These are phyloP conservation scores for Chamaetylas fuelleborni DNA, from an alignment of 2,113 vertebrate species.

Conservation along the genomic window DNA sequence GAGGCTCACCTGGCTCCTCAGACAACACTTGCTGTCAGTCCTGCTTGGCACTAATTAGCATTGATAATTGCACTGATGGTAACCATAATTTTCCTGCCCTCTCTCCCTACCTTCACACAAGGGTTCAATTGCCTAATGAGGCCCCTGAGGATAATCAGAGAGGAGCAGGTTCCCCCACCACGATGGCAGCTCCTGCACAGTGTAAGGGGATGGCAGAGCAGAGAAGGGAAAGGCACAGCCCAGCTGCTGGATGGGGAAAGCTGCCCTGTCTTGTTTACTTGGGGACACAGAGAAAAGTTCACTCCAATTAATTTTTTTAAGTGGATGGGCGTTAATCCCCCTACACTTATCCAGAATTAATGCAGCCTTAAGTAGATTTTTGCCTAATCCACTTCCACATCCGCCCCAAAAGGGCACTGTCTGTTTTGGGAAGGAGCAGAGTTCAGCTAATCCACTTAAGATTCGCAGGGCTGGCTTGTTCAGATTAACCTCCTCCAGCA, in stretches of 20 bases:
- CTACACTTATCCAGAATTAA: constrained; percentile 18
- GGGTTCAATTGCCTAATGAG: constrained; percentile 54
- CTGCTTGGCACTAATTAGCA: constrained; percentile 53
- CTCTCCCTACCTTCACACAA: constrained; percentile 14
- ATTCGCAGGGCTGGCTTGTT: not conserved
- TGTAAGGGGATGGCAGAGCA: fast-evolving
- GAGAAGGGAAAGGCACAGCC: not conserved
- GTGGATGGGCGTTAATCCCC: constrained; percentile 6
- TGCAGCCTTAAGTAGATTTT: not conserved
- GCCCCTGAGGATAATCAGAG: not conserved
- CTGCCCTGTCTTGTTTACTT: not conserved
- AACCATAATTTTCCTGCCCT: constrained; percentile 41
- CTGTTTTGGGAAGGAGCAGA: not conserved
- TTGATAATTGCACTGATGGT: constrained; percentile 39
- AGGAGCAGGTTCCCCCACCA: not conserved
- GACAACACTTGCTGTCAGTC: not conserved
- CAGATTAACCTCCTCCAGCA: not conserved
- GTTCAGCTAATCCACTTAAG: constrained; percentile 47
- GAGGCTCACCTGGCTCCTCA: not conserved
- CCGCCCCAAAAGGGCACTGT: not conserved
- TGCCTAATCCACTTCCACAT: constrained; percentile 38
- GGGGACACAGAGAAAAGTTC: not conserved
- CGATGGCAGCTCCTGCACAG: not conserved
- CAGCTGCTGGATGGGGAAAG: not conserved
- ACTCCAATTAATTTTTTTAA: constrained; percentile 31